Conservation (phyloP, 2,113 vertebrate species). For the Regulus satrapa region DNA sequence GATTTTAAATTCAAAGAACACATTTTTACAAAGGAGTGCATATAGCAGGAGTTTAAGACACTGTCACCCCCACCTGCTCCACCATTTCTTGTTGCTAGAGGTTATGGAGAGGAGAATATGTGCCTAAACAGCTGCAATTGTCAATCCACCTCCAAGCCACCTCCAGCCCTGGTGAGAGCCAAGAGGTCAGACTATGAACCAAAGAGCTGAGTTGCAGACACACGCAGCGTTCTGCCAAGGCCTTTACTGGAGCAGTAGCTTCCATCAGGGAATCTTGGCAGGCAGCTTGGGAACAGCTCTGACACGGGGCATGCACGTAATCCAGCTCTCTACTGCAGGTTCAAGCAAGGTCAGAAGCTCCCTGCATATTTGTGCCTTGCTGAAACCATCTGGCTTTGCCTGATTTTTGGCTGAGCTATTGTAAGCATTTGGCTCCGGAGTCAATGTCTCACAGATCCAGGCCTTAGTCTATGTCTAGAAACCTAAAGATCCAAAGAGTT, state of each 20-base stretch:
- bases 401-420: not conserved
- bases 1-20: not conserved
- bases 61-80: not conserved
- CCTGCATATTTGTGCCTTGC: not conserved
- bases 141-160: not conserved
- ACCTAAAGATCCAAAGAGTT: not conserved
- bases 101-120: not conserved
- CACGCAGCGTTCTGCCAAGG: not conserved
- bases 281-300: constrained; percentile 14
- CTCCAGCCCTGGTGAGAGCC: not conserved
- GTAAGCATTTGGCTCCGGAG: not conserved
- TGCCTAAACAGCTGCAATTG: not conserved
- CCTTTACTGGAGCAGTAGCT: not conserved
- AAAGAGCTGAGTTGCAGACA: not conserved
- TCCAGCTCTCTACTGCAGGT: not conserved
- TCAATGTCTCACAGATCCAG: not conserved
- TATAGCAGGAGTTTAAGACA: not conserved
- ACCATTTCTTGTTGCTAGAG: not conserved
- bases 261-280: constrained; percentile 5
- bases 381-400: constrained; percentile 3
- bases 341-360: constrained; percentile 43
- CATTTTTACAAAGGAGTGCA: not conserved
- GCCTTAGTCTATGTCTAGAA: not conserved
- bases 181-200: not conserved
- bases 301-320: not conserved